Conservation (phyloP, 2,888 invertebrate genomes). For the Stomorhina lunata region DNA sequence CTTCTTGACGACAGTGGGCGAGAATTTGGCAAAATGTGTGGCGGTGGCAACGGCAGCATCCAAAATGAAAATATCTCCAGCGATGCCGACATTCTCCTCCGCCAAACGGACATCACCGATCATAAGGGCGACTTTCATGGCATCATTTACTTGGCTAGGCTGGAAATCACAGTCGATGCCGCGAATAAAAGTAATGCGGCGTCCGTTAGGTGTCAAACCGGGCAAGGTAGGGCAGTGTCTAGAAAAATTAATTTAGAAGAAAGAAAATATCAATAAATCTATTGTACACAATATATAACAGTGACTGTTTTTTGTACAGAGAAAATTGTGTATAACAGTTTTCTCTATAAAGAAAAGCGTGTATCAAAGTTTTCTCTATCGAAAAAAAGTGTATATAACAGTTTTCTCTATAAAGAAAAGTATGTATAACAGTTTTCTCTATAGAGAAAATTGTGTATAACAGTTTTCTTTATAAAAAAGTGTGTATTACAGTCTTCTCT, state of each 20-base stretch:
- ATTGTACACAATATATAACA: too few relatives aligned
- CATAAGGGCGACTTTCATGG: constrained; percentile 91
- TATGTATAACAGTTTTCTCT: too few relatives aligned
- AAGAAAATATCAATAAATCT: not conserved
- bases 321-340: too few relatives aligned
- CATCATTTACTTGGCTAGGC: constrained; percentile 87
- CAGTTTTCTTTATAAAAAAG: too few relatives aligned
- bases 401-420: too few relatives aligned
- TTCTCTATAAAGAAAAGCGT: too few relatives aligned
- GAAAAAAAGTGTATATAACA: too few relatives aligned
- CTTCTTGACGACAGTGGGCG: constrained; percentile 90
- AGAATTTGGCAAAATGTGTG: constrained; percentile 90
- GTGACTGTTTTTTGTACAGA: too few relatives aligned
- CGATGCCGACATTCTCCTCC: constrained; percentile 89
- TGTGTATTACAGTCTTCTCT: too few relatives aligned
- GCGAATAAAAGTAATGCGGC: constrained; percentile 88
- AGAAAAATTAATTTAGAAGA: constrained; percentile 74
- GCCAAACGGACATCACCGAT: constrained; percentile 89
- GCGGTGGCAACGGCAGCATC: constrained; percentile 90
- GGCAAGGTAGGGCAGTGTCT: constrained; percentile 90
- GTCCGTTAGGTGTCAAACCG: constrained; percentile 89
- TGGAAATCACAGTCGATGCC: constrained; percentile 86
- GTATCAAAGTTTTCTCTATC: too few relatives aligned
- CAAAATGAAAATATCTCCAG: constrained; percentile 90
- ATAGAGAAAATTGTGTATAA: too few relatives aligned